phyloP scores from a whole-genome alignment of 2,113 vertebrate species.

The Barnardius zonarius region DNA sequence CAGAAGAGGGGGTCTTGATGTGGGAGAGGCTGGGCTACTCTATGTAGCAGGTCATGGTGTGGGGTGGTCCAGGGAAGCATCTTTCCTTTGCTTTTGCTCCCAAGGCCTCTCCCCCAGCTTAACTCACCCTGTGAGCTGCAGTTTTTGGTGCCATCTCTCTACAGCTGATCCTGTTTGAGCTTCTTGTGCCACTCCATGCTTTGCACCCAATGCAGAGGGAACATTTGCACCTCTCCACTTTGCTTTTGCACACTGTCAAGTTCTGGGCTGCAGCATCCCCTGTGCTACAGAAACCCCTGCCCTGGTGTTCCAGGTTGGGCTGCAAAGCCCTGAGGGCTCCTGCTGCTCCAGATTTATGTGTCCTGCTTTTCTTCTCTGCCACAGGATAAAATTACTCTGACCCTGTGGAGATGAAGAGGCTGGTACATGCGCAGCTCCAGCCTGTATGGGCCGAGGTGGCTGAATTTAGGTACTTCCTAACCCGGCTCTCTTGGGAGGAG shows the following conservation, averaged over 20 bases:
- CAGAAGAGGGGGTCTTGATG: background rate
- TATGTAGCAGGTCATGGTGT: fast-evolving
- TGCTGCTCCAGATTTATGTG: background rate
- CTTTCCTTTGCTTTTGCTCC: background rate
- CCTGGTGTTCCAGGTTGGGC: background rate
- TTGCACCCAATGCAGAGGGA: background rate
- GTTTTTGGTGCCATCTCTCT: background rate
- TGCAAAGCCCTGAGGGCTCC: background rate
- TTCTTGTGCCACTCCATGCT: background rate
- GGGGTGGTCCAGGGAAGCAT: fast-evolving
- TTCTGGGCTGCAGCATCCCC: background rate
- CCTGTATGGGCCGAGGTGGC: background rate
- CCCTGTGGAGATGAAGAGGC: background rate
- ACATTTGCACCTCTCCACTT: fast-evolving
- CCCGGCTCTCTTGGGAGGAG: background rate
- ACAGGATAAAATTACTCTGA: background rate
- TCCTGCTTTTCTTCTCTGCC: constrained; percentile 6
- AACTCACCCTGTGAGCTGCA: background rate
- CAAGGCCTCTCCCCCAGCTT: fast-evolving
- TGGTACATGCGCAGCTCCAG: background rate
- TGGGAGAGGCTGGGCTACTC: background rate
- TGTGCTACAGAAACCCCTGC: background rate
- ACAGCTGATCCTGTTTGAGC: background rate
- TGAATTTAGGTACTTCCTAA: background rate
- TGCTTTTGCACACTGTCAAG: background rate